A percentile compares a stretch with the other conserved stretches of the same genome.
Conservation (phyloP, 2,888 invertebrate genomes). For the Himalopsyche kuldschensis region DNA sequence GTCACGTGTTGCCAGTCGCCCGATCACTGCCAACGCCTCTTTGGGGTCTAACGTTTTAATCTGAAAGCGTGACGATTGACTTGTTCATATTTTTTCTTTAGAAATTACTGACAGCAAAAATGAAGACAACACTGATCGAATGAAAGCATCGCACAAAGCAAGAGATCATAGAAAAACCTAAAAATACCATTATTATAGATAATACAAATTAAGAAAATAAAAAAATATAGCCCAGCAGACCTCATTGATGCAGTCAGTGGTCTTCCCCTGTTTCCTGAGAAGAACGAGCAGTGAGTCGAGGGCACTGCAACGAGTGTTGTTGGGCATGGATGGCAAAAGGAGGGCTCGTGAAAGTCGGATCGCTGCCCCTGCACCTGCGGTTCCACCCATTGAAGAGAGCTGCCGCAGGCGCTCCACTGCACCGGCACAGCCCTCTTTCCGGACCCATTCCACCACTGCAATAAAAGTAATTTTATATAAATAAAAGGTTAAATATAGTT, state of each 20-base stretch:
- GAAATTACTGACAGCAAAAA: too few relatives aligned
- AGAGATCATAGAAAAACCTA: too few relatives aligned
- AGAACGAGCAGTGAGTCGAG: constrained; percentile 29
- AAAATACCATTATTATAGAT: too few relatives aligned
- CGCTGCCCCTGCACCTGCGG: constrained; percentile 65
- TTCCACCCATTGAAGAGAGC: constrained; percentile 62
- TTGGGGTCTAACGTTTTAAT: constrained; percentile 28
- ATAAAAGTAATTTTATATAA: neutral
- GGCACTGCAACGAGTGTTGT: constrained; percentile 18
- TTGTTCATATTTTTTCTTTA: too few relatives aligned
- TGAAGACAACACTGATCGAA: too few relatives aligned
- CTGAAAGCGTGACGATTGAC: constrained; percentile 1
- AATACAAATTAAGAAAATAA: too few relatives aligned
- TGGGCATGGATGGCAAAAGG: constrained; percentile 49
- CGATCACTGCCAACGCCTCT: constrained; percentile 44
- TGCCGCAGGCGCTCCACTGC: constrained; percentile 64
- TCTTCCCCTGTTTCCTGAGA: constrained; percentile 19
- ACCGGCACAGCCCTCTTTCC: constrained; percentile 62
- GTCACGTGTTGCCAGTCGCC: constrained; percentile 50
- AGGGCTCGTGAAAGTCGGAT: constrained; percentile 60
- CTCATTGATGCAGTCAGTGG: constrained; percentile 28
- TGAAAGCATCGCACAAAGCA: too few relatives aligned
- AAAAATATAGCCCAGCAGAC: neutral
- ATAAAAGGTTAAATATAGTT: neutral
- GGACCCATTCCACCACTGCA: constrained; percentile 61